These are phyloP conservation scores for Timema cristinae DNA, from an alignment of 2,888 invertebrate genomes.

Conservation along the genomic window DNA sequence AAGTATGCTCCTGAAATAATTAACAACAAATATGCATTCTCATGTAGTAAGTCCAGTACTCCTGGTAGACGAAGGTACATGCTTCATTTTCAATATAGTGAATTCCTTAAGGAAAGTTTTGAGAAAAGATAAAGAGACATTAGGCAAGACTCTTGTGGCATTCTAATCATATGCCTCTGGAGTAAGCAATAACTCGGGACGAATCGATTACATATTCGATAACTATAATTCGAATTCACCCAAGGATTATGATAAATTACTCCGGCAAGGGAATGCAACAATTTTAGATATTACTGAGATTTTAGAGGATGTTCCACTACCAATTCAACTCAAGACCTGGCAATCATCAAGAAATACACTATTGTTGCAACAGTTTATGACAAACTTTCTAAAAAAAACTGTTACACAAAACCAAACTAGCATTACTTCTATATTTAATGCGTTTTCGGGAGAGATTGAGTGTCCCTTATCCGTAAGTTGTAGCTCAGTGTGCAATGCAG, in stretches of 20 bases:
- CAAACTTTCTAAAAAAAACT: no score
- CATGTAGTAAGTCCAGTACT: not conserved
- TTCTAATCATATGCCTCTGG: not conserved
- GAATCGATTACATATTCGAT: not conserved
- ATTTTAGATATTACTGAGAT: not conserved
- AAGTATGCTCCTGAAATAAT: not conserved
- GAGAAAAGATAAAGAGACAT: not conserved
- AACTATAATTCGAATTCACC: not conserved
- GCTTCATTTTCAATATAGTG: conserved; percentile 5
- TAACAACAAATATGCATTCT: not conserved
- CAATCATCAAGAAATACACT: not conserved
- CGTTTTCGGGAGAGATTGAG: not conserved
- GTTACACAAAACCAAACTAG: no score
- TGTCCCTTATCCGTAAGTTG: not conserved
- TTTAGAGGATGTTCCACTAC: not conserved
- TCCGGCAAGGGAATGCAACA: not conserved
- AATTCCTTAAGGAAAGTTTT: conserved; percentile 5
- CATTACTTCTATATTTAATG: not conserved
- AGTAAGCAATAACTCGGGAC: conserved; percentile 2
- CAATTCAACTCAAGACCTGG: conserved; percentile 8
- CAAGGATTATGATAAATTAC: not conserved
- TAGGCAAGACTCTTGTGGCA: not conserved
- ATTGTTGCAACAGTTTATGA: not conserved
- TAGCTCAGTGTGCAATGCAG: not conserved
- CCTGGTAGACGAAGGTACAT: no score